phyloP scores from a whole-genome alignment of 2,113 vertebrate species.

The Oophaga pumilio region DNA sequence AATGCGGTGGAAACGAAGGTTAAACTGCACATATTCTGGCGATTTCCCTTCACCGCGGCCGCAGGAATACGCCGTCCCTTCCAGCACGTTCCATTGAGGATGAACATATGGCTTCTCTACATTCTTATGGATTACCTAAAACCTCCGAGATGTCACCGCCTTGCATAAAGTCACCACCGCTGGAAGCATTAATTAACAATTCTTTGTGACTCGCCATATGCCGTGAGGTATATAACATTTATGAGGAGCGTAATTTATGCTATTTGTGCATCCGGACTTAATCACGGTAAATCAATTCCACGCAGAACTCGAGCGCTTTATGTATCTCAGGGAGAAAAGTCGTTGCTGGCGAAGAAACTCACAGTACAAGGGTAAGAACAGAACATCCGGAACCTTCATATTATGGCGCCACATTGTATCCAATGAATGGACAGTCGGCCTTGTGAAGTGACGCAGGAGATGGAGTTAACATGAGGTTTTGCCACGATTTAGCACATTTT shows the following conservation, averaged over 20 bases:
- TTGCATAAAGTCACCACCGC: constrained; percentile 25
- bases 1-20: too few relatives aligned
- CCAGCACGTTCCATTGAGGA: background rate
- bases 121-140: constrained; percentile 7
- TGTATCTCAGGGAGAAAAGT: constrained; percentile 27
- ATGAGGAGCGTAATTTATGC: constrained; percentile 54
- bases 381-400: background rate
- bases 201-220: constrained; percentile 55
- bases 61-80: background rate
- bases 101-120: constrained; percentile 22
- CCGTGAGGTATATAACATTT: constrained; percentile 50
- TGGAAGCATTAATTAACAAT: constrained; percentile 51
- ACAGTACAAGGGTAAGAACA: background rate
- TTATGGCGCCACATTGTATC: background rate
- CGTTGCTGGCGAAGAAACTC: background rate
- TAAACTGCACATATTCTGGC: background rate
- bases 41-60: background rate
- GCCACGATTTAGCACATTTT: too few relatives aligned
- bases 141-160: constrained; percentile 20
- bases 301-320: background rate
- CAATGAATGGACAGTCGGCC: background rate
- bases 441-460: too few relatives aligned
- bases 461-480: too few relatives aligned
- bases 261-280: constrained; percentile 50
- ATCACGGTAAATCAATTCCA: constrained; percentile 49